These are phyloP conservation scores for Pseudomyrmex concolor DNA, from an alignment of 1,140 invertebrate genomes.

Conservation along the genomic window DNA sequence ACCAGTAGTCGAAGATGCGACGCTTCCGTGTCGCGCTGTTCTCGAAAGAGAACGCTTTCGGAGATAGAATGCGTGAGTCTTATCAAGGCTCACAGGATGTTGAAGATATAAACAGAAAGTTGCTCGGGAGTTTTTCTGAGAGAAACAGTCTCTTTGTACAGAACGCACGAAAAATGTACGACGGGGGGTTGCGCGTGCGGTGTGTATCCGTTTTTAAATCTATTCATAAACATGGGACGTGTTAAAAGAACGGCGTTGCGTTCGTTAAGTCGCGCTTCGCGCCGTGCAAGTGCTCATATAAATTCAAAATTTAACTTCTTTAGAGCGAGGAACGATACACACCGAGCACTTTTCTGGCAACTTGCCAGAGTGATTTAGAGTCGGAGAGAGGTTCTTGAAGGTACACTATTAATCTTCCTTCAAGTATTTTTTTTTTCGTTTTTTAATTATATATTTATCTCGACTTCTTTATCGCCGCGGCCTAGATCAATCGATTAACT, in stretches of 20 bases:
- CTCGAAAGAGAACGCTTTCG: background rate
- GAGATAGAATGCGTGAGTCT: background rate
- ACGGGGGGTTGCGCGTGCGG: too few species aligned
- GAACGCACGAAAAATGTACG: background rate
- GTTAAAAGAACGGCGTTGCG: constrained; percentile 22
- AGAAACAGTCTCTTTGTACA: constrained; percentile 19
- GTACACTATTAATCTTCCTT: constrained; percentile 23
- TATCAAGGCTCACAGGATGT: constrained; percentile 12
- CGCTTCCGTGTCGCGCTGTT: too few species aligned
- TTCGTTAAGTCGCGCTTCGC: constrained; percentile 21
- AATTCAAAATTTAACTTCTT: constrained; percentile 49
- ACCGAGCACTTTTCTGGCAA: background rate
- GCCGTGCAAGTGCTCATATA: constrained; percentile 1
- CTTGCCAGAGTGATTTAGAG: constrained; percentile 32
- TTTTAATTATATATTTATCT: constrained; percentile 4
- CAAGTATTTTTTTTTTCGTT: background rate
- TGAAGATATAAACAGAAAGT: constrained; percentile 24
- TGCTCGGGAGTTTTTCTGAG: background rate
- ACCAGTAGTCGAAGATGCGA: too few species aligned
- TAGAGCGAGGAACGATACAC: constrained; percentile 5
- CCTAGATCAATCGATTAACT: constrained; percentile 7
- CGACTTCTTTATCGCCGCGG: background rate
- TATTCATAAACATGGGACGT: constrained; percentile 39
- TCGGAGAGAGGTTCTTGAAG: constrained; percentile 16
- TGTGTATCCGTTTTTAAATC: constrained; percentile 40